phyloP scores from a whole-genome alignment of 2,797 vertebrate species.

The Diglossa cyanea region DNA sequence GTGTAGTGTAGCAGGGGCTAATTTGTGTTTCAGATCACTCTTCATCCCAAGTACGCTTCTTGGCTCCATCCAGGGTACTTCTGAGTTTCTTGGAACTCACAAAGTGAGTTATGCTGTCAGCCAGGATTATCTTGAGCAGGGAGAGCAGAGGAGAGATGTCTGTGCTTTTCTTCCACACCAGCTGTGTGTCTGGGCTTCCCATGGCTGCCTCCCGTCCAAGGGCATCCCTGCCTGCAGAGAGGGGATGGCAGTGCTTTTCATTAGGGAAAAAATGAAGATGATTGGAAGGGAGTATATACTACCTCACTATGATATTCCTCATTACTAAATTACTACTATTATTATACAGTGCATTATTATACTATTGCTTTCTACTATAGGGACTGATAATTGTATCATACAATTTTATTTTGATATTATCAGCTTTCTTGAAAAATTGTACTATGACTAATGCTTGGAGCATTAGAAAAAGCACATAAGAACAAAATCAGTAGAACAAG shows the following conservation, averaged over 20 bases:
- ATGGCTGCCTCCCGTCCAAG: fast-evolving
- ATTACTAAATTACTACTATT: not conserved
- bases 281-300: fast-evolving
- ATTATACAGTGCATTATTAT: not conserved
- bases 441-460: not conserved
- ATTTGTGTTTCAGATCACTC: not conserved
- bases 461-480: not conserved
- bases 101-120: not conserved
- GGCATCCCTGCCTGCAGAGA: not conserved
- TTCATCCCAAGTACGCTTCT: not conserved
- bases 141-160: not conserved
- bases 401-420: not conserved
- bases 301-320: not conserved
- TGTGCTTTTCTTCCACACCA: too few relatives aligned
- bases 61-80: not conserved
- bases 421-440: not conserved
- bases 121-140: not conserved
- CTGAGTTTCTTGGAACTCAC: not conserved
- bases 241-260: not conserved
- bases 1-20: not conserved
- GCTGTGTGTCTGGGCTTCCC: not conserved
- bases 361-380: not conserved
- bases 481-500: not conserved
- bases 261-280: not conserved
- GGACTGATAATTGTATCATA: not conserved